Percentiles rank a stretch among this genome's conserved stretches.
phyloP scores from a whole-genome alignment of 2,888 invertebrate genomes.

The Pseudococcus viburni region DNA sequence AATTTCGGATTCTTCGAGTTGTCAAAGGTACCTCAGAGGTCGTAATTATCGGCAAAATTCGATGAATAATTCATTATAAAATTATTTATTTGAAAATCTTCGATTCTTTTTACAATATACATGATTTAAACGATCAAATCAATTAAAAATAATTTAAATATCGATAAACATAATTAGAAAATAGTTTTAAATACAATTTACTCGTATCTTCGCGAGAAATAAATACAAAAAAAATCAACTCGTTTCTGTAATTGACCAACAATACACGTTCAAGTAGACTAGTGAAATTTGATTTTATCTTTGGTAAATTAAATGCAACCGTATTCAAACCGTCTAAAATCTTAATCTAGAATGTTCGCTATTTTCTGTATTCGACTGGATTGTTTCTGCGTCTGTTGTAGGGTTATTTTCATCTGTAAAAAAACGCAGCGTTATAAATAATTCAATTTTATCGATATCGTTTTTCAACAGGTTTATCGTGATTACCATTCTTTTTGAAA shows the following conservation, averaged over 20 bases:
- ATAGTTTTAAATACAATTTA: slow-evolving; percentile 1
- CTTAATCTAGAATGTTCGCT: slow-evolving; percentile 19
- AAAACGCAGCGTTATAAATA: neutral
- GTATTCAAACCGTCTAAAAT: slow-evolving; percentile 24
- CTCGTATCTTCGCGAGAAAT: slow-evolving; percentile 13
- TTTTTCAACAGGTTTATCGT: neutral
- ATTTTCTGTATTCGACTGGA: slow-evolving; percentile 48
- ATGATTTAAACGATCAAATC: slow-evolving; percentile 21
- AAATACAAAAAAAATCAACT: slow-evolving; percentile 22
- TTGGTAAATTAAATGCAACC: slow-evolving; percentile 61
- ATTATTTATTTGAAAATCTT: slow-evolving; percentile 25
- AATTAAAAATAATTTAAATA: slow-evolving; percentile 34
- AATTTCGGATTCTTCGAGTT: neutral
- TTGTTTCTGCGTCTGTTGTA: slow-evolving; percentile 22
- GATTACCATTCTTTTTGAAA: slow-evolving; percentile 31
- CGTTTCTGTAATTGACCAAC: slow-evolving; percentile 52
- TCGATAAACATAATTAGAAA: neutral
- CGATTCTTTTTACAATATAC: slow-evolving; percentile 29
- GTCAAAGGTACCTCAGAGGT: neutral
- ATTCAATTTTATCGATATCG: neutral
- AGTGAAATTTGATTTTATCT: slow-evolving; percentile 64
- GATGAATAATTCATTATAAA: slow-evolving; percentile 24
- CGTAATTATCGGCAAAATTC: neutral
- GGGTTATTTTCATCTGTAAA: slow-evolving; percentile 51
- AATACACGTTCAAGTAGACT: slow-evolving; percentile 56